Conservation (phyloP, 1,140 invertebrate genomes). For the Zaprionus taronus region DNA sequence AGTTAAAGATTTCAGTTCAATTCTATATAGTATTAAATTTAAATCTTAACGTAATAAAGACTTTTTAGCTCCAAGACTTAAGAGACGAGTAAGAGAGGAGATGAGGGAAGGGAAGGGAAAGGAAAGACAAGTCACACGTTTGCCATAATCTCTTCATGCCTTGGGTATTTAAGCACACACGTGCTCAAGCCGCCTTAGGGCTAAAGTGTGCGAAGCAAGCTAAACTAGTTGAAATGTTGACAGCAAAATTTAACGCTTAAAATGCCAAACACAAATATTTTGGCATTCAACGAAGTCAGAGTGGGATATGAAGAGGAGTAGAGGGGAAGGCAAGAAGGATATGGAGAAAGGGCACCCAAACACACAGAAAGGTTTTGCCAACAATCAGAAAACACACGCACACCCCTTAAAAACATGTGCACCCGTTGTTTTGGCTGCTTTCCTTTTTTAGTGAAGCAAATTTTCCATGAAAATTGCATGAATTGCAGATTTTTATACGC, state of each 20-base stretch:
- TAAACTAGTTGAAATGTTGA: conserved; percentile 60
- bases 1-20: not conserved
- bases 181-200: conserved; percentile 33
- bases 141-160: conserved; percentile 41
- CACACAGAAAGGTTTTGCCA: conserved; percentile 36
- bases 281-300: conserved; percentile 75
- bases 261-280: conserved; percentile 82
- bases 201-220: no score
- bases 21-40: not conserved
- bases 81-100: no score
- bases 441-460: conserved; percentile 66
- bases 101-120: no score
- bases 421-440: conserved; percentile 17
- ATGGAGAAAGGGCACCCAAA: conserved; percentile 17
- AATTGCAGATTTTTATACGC: conserved; percentile 81
- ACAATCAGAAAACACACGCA: conserved; percentile 20
- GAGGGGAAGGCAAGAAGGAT: not conserved
- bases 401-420: conserved; percentile 22
- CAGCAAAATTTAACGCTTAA: conserved; percentile 81
- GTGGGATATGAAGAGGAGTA: not conserved
- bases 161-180: conserved; percentile 33
- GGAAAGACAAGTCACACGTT: not conserved
- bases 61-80: not conserved
- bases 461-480: conserved; percentile 83
- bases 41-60: not conserved